Base-by-base conservation (phyloP, 2,113 vertebrate species). In the Ammodramus savannarum region DNA sequence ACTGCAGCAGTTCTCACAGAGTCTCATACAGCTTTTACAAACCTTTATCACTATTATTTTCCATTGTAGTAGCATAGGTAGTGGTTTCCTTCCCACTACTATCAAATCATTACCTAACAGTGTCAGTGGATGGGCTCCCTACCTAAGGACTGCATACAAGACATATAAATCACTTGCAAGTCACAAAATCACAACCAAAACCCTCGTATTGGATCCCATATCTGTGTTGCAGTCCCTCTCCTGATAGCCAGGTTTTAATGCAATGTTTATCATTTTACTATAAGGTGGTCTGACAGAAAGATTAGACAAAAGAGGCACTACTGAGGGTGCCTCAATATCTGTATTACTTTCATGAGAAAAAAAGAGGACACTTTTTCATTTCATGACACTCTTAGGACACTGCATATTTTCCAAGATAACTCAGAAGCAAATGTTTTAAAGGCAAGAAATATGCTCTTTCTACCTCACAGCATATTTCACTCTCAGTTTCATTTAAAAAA, bases 41-140 rank as follows among this genome's bases (percentile, higher is more conserved):
- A 91, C 46, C 58, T 95, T 88, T 65, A 94, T 83, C 65, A 55
- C 58, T 85, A 62, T 54, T 46, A 43, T 71, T 97, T 96, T 86
- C 86, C 59, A 72, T 32, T 77, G 49, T 83, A 89, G 73, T 27
- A 90, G 73, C 48, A 49, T 10, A 44, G 63, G 75, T 23, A 90
- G 73, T 58, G 27, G 41, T 90, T 87, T 58, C 62, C 41, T 92
- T 83, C 38, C 63, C 39, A 38, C 84, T 39, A 75, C 74, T 83
- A 71, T 68, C 71, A 85, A 92, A 87, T 75, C 52, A 86, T 92
- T 88, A 85, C 61, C 69, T 85, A 94, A 79, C 80, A 71, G 73
- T 75, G 72, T 77, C 55, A 86, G 43, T 34, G 52, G 48, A 69
- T 92, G 43, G 41, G 68, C 29, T 85, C 26, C 38, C 41, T 74